Evolutionary conservation across 2,113 vertebrate genomes (phyloP).

Genomic region (Phycodurus eques): DNA sequence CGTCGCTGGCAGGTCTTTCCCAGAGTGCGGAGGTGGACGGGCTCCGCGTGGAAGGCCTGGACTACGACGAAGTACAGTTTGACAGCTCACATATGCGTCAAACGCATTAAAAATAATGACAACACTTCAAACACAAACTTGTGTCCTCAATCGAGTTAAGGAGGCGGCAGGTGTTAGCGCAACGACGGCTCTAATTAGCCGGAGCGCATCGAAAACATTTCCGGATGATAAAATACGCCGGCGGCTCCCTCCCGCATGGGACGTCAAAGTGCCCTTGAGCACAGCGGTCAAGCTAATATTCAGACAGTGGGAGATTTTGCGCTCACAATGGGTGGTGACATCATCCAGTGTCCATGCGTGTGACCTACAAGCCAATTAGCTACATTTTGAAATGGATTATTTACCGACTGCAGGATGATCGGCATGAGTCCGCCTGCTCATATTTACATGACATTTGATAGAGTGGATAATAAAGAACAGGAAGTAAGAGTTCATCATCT

Average conservation of each 20-base stretch:
- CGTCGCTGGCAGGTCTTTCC: background rate
- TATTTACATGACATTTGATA: slow-evolving; percentile 19
- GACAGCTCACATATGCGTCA: too few relatives aligned
- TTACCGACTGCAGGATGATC: slow-evolving; percentile 17
- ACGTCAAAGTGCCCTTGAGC: slow-evolving; percentile 64
- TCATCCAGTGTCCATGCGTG: slow-evolving; percentile 8
- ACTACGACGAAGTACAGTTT: too few relatives aligned
- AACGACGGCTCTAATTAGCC: slow-evolving; percentile 47
- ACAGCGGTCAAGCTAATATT: slow-evolving; percentile 51
- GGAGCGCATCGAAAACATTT: slow-evolving; percentile 45
- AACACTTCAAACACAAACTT: background rate
- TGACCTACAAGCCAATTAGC: slow-evolving; percentile 13
- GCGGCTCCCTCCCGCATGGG: slow-evolving; percentile 38
- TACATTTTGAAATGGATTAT: slow-evolving; percentile 7
- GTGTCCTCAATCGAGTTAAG: slow-evolving; percentile 38
- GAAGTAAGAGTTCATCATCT: slow-evolving; percentile 35
- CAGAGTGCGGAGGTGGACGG: background rate
- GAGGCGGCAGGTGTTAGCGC: slow-evolving; percentile 51
- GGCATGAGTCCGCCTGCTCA: slow-evolving; percentile 16
- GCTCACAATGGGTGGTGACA: slow-evolving; percentile 27
- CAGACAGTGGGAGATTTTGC: slow-evolving; percentile 9
- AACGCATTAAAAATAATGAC: background rate
- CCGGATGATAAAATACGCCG: slow-evolving; percentile 51
- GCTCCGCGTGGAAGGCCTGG: background rate
- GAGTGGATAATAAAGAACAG: slow-evolving; percentile 26